Evolutionary conservation across 2,888 invertebrate species (phyloP).

Genomic region (Nephrotoma appendiculata): DNA sequence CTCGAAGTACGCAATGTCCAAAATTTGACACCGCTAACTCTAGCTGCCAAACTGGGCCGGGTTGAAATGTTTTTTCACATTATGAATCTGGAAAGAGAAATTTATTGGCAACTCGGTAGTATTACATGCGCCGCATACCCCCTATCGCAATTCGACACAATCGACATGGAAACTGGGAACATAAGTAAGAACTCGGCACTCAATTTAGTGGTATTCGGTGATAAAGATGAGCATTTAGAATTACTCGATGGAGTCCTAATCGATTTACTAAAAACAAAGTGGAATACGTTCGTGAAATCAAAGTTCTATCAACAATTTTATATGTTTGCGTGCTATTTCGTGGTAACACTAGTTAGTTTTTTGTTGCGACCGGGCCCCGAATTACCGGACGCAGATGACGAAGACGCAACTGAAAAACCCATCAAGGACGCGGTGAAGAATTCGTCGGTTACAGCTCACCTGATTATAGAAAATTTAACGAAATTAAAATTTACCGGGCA

Average conservation of each 20-base stretch:
- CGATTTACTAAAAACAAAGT: constrained; percentile 89
- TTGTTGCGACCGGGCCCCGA: constrained; percentile 75
- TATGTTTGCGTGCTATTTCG: constrained; percentile 79
- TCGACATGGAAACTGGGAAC: constrained; percentile 75
- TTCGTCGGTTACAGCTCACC: background rate
- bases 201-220: constrained; percentile 93
- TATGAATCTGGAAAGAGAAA: constrained; percentile 86
- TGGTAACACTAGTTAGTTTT: constrained; percentile 77
- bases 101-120: constrained; percentile 94
- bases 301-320: constrained; percentile 90
- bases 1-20: constrained; percentile 71
- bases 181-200: constrained; percentile 93
- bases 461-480: background rate
- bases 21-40: constrained; percentile 79
- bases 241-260: constrained; percentile 88
- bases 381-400: constrained; percentile 21
- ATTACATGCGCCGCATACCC: constrained; percentile 97
- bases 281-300: constrained; percentile 92
- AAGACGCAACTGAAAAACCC: background rate
- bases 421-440: background rate
- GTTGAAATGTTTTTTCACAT: constrained; percentile 97
- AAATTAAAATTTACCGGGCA: background rate
- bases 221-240: constrained; percentile 87
- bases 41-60: constrained; percentile 84
- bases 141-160: constrained; percentile 86